Base-by-base conservation (phyloP, 2,888 invertebrate species). In the Eilema griseolum region DNA sequence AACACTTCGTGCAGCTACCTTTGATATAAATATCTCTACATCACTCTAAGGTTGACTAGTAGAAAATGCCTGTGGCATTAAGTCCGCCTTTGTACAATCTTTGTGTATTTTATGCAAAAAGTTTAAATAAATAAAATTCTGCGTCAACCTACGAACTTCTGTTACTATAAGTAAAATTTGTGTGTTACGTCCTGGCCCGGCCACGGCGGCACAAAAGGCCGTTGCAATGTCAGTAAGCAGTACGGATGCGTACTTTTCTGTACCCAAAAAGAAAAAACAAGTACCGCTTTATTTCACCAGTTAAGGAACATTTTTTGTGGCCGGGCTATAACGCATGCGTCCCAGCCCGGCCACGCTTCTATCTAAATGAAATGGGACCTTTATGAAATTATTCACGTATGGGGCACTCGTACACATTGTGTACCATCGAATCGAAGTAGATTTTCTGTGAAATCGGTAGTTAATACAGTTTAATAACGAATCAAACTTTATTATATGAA, bases 371-470 rank as follows among this genome's bases (percentile, higher is more conserved):
- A 26, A 16, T 33, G 33, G 33, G 33, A 33, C 33, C 33, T 33
- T 33, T 33, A 33, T 33, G 33, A 33, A 7, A 33, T 33, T 33
- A 33, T 41, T 41, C 14, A 14, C 14, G 41, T 41, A 41, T 41
- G 41, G 41, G 41, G 41, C 41, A 41, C 41, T 59, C 26, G 59
- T 59, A 59, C 59, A 26, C 59, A 59, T 59, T 26, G 26, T 59
- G 59, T 59, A 59, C 59, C 59, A 59, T 59, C 59, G 59, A 23
- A 59, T 59, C 59, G 59, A 59, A 59, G 26, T 26, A 59, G 59
- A 24, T 24, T 24, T 59, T 59, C 23, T 59, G 11, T 59, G 24
- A 59, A 59, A 59, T 59, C 59, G 24, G 59, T 59, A 59, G 59
- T 23, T 12, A 59, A 12, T 59, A 59, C 24, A 26, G 59, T 23